A percentile compares a stretch with the other conserved stretches of the same genome.
phyloP scores from a whole-genome alignment of 92 coral and sea anemone genomes.

The Bergia sp. region DNA sequence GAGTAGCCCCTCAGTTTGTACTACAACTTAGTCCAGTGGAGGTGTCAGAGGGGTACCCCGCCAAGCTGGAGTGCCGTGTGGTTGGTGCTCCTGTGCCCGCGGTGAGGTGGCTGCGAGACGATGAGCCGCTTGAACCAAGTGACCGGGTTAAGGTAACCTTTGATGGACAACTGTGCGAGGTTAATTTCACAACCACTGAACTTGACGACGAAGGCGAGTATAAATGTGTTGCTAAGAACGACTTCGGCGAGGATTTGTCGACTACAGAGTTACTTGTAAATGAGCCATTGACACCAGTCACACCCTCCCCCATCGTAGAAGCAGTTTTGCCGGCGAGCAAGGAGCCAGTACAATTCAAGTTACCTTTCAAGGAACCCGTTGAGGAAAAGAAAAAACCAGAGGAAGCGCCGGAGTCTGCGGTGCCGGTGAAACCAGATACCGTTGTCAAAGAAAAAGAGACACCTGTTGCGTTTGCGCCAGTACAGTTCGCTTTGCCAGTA shows the following conservation, averaged over 20 bases:
- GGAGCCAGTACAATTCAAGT: constrained; percentile 21
- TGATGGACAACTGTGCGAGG: constrained; percentile 70
- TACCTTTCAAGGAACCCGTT: constrained; percentile 25
- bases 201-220: constrained; percentile 88
- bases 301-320: constrained; percentile 39
- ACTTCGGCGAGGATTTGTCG: constrained; percentile 65
- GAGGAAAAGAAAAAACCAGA: constrained; percentile 29
- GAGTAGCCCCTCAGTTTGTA: constrained; percentile 83
- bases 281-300: constrained; percentile 53
- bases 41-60: constrained; percentile 73
- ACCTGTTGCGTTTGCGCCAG: constrained; percentile 40
- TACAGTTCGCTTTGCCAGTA: constrained; percentile 34
- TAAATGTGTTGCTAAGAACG: constrained; percentile 76
- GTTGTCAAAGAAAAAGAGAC: constrained; percentile 37
- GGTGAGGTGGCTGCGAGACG: constrained; percentile 83
- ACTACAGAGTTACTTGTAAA: constrained; percentile 62
- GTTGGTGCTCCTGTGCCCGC: constrained; percentile 67
- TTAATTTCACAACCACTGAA: constrained; percentile 69
- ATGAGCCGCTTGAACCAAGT: constrained; percentile 65
- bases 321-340: constrained; percentile 40
- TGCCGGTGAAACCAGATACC: constrained; percentile 55
- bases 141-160: constrained; percentile 67
- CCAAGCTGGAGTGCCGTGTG: constrained; percentile 76
- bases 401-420: constrained; percentile 28
- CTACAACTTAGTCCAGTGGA: constrained; percentile 74